Base-by-base conservation (phyloP, 2,888 invertebrate genomes). In the Cryptops parisi region DNA sequence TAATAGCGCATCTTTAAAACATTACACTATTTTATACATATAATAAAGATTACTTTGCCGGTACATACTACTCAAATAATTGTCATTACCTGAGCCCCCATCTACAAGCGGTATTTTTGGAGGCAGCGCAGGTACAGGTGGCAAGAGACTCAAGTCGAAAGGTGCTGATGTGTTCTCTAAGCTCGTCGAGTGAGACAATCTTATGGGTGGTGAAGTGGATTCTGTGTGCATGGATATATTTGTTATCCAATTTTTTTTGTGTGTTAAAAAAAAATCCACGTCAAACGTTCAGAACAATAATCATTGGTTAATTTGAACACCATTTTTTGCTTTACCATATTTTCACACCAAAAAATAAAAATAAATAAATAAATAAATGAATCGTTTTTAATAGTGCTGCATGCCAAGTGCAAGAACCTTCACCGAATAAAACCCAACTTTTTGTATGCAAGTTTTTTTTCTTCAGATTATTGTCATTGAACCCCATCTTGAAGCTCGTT, bases 101-200 rank as follows among this genome's bases (percentile, higher is more conserved):
- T 54, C 54, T 24, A 56, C 47, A 23, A 56, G 54, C 22, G 56
- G 56, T 17, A 56, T 53, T 52, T 56, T 56, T 21, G 56, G 56
- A 26, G 56, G 56, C 22, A 54, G 56, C 21, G 50, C 40, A 40
- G 50, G 50, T 19, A 50, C 50, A 41, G 50, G 50, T 41, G 50
- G 50, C 22, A 50, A 41, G 23, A 50, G 21, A 24, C 40, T 39
- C 21, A 50, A 23, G 40, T 50, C 50, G 22, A 50, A 15, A 23
- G 40, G 23, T 2, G 22, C 23, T 17, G 50, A n/a, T 2, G 50
- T 27, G 24, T 24, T 39, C 39, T 50, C 50, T 27, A 27, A 22
- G 24, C 41, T 50, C 40, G n/a, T 9, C 3, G 50, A 50, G n/a
- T 27, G 39, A 19, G 41, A 19, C 40, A 50, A 17, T 21, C 50